Evolutionary conservation across 2,888 invertebrate genomes (phyloP).

Genomic region (Platerodrilus igneus): DNA sequence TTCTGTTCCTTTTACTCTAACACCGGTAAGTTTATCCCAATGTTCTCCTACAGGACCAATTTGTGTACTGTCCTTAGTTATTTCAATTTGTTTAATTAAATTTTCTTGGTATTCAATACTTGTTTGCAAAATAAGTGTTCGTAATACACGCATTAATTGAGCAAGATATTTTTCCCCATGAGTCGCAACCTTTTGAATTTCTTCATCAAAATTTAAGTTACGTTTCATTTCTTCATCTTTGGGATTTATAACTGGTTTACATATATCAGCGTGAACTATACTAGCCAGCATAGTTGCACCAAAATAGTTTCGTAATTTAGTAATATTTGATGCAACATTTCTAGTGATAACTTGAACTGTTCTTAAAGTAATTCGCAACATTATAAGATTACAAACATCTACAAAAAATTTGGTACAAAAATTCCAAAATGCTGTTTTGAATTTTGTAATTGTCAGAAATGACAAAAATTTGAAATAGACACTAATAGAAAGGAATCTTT

Average conservation of each 20-base stretch:
- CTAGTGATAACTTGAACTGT: too few species aligned
- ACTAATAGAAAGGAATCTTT: too few species aligned
- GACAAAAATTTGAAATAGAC: too few species aligned
- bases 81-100: constrained; percentile 41
- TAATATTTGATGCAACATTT: too few species aligned
- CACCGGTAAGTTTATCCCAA: constrained; percentile 41
- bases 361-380: too few species aligned
- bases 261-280: too few species aligned
- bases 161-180: constrained; percentile 39
- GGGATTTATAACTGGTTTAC: background rate
- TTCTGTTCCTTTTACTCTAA: constrained; percentile 37
- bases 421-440: too few species aligned
- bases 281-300: too few species aligned
- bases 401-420: too few species aligned
- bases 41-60: constrained; percentile 36
- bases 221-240: constrained; percentile 5
- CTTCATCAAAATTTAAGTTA: constrained; percentile 17
- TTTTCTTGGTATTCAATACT: constrained; percentile 41
- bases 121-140: constrained; percentile 36
- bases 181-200: constrained; percentile 28
- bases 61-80: constrained; percentile 35
- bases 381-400: too few species aligned
- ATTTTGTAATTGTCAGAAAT: too few species aligned
- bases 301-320: too few species aligned
- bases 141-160: constrained; percentile 39